Base-by-base conservation (phyloP, 2,797 vertebrate genomes). In the Parotocinclus haroldoi region DNA sequence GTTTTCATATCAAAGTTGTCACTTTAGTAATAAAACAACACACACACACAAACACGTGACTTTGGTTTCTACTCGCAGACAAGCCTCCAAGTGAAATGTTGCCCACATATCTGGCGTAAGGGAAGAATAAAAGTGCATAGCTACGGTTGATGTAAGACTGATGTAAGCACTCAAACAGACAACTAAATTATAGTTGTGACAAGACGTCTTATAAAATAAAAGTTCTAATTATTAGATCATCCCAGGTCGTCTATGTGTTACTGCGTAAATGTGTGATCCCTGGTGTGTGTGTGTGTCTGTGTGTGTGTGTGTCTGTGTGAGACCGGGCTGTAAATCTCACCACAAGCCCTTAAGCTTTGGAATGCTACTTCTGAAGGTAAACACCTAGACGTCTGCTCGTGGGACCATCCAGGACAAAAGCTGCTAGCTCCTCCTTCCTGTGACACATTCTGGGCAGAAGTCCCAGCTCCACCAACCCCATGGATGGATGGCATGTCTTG, bases 371-470 rank as follows among this genome's bases (percentile, higher is more conserved):
- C 42, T 76, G 72, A 66, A 68, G 72, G 72, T 76, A 69, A 65
- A 61, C 64, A 72, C 69, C 67, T 79, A 73, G 69, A 44, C 19
- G 46, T 14, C 62, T 58, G 39, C 13, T 50, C 40, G 44, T 1
- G 17, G 66, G 51, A 65, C 38, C 50, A 57, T 53, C 54, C 19
- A 19, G 44, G 56, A 71, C 69, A 70, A 77, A 71, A 63, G 65
- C 57, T 67, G 27, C 54, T 58, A 65, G 52, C 70, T 69, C 56
- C 52, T 57, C 62, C 53, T 56, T 57, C 57, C 16, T 50, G 16
- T 80, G 80, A 77, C 78, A 80, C 66, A 78, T 80, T 81, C 78
- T 80, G 75, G 78, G 80, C 72, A 13, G 14, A 48, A 40, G 49
- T 66, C 78, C 80, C 74, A 74, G 50, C 64, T 60, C 40, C 14